Evolutionary conservation across 2,797 vertebrate genomes (phyloP), one percentile per base, ranked within the genome.

Genomic region (Euthynnus affinis): DNA sequence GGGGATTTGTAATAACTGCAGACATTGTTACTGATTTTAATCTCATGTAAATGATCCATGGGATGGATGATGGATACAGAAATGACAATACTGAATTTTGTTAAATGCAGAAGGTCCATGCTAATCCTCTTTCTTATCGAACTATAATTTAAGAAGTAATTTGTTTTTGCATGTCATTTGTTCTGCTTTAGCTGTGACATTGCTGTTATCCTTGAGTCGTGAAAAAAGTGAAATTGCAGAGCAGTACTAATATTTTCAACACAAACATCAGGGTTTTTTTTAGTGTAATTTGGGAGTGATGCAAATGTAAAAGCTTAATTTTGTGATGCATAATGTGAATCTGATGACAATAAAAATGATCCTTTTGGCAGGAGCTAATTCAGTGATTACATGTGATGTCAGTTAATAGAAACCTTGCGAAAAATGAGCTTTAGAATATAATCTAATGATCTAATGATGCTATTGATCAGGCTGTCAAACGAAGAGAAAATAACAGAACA

Each of bases 81-180:
- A 32, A 64, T 14, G 2, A 68, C 2, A 25, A 14, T 23, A 23
- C 27, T 37, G 37, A 44, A 57, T 67, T 49, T 71, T 37, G 4
- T 12, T 25, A 27, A 58, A 52, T 42, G 34, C 48, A 37, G 9
- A 44, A 49, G 17, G 32, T 18, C 34, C 27, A 0, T 20, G 4
- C 58, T 60, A 42, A 72, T 72, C 34, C 23, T 56, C 32, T 25
- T 10, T 44, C n/a, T 46, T 34, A 63, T 74, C 2, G 18, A 76
- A 4, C 37, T 63, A 37, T 37, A 74, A 66, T 58, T 78, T 61
- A 29, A 25, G 20, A 62, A 65, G 6, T 56, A 46, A 63, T 62
- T 83, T 71, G 9, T 56, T 56, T 78, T 63, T n/a, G 14, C 0
- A 0, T 0, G 0, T 44, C 25, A 42, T 64, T 46, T 46, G 46